Evolutionary conservation across 1,140 invertebrate genomes (phyloP).

Genomic region (Globodera rostochiensis): DNA sequence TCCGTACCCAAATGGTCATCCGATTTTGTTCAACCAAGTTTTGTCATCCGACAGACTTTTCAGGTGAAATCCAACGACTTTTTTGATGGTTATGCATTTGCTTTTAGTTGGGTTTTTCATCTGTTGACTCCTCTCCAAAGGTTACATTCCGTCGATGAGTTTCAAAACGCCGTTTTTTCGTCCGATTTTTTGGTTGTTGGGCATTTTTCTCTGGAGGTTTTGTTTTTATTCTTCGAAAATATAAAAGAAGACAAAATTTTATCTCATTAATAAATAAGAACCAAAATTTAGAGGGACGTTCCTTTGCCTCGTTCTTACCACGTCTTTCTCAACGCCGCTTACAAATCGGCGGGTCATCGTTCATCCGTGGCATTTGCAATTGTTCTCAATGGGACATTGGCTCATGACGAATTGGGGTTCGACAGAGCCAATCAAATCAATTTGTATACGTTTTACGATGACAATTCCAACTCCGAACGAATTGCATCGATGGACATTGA

Average conservation of each 20-base stretch:
- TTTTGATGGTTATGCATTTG: not conserved
- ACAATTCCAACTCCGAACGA: not conserved
- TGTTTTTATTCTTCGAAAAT: not conserved
- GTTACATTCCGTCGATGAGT: constrained; percentile 2
- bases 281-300: not conserved
- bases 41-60: constrained; percentile 14
- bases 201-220: constrained; percentile 15
- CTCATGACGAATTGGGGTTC: not conserved
- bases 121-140: constrained; percentile 16
- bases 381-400: not conserved
- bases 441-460: constrained; percentile 15
- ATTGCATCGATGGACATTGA: constrained; percentile 9
- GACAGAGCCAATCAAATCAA: constrained; percentile 13
- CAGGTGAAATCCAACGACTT: constrained; percentile 1
- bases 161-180: not conserved
- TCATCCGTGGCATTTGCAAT: constrained; percentile 19
- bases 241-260: not conserved
- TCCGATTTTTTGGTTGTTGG: constrained; percentile 26
- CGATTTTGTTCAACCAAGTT: constrained; percentile 25
- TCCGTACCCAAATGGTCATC: constrained; percentile 15
- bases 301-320: constrained; percentile 20
- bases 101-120: constrained; percentile 26
- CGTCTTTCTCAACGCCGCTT: constrained; percentile 23
- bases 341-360: not conserved
- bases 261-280: not conserved